These are phyloP conservation scores for Neostethus bicornis DNA, from an alignment of 2,797 vertebrate genomes.

Conservation along the genomic window DNA sequence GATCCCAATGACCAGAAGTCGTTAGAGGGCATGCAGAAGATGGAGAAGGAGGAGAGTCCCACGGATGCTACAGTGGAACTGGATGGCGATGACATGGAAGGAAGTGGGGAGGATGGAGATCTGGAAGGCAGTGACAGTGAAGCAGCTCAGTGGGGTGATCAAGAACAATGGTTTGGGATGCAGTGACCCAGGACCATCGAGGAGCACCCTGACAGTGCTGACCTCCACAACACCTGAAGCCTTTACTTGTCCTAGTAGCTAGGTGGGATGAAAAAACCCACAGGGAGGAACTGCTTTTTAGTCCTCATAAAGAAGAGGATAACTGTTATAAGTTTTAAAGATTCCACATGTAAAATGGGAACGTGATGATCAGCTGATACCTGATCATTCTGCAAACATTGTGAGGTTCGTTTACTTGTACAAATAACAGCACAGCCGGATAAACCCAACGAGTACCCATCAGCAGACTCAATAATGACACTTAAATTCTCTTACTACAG, in stretches of 20 bases:
- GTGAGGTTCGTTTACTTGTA: not conserved
- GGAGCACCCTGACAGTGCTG: conserved; percentile 6
- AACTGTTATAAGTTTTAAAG: conserved; percentile 1
- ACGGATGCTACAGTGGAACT: conserved; percentile 96
- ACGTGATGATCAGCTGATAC: too few relatives aligned
- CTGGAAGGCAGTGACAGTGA: conserved; percentile 98
- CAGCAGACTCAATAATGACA: not conserved
- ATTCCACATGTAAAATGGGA: not conserved
- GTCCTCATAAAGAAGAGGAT: conserved; percentile 1
- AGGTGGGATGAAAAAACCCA: not conserved
- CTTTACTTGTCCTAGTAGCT: conserved; percentile 1
- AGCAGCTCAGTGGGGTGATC: conserved; percentile 97
- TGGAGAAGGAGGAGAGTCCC: conserved; percentile 99
- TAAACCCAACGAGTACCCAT: conserved; percentile 1
- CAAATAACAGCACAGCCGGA: not conserved
- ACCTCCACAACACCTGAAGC: conserved; percentile 8
- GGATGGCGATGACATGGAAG: conserved; percentile 99
- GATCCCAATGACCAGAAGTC: conserved; percentile 99
- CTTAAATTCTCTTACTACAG: not conserved
- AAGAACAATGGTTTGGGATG: conserved; percentile 99
- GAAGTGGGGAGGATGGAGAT: conserved; percentile 97
- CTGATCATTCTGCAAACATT: not conserved
- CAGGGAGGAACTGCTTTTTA: not conserved
- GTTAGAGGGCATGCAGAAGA: conserved; percentile 98
- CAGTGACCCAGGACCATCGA: conserved; percentile 79